Percentiles rank a stretch among this genome's conserved stretches.
Conservation (phyloP, 2,888 invertebrate species). For the Thecophora atra region DNA sequence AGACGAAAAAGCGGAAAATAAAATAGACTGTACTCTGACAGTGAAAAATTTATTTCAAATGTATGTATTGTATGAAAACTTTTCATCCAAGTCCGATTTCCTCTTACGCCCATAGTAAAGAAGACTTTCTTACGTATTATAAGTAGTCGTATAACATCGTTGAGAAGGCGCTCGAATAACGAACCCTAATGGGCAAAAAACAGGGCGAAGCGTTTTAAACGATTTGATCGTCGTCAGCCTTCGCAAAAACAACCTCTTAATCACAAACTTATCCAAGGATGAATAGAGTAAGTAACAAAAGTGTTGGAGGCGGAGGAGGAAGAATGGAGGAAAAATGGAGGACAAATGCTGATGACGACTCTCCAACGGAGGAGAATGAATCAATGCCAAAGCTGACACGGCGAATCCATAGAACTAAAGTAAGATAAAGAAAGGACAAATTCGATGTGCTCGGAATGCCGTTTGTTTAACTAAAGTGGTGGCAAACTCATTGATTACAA, state of each 20-base stretch:
- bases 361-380: too few species aligned
- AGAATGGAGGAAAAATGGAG: too few species aligned
- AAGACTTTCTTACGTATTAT: too few species aligned
- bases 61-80: too few species aligned
- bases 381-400: too few species aligned
- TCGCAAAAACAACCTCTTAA: neutral
- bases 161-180: neutral
- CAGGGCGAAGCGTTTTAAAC: conserved; percentile 8
- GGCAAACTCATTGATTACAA: conserved; percentile 39
- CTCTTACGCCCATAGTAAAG: conserved; percentile 2
- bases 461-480: neutral
- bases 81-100: too few species aligned
- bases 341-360: too few species aligned
- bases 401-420: too few species aligned
- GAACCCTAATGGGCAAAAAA: conserved; percentile 3
- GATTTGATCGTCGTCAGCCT: conserved; percentile 1
- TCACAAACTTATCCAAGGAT: too few species aligned
- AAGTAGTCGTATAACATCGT: neutral
- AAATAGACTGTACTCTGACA: conserved; percentile 33
- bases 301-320: too few species aligned
- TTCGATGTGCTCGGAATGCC: neutral
- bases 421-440: too few species aligned
- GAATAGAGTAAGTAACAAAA: neutral
- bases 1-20: neutral
- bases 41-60: conserved; percentile 35